phyloP scores from a whole-genome alignment of 2,888 invertebrate species.

The Lypha dubia region DNA sequence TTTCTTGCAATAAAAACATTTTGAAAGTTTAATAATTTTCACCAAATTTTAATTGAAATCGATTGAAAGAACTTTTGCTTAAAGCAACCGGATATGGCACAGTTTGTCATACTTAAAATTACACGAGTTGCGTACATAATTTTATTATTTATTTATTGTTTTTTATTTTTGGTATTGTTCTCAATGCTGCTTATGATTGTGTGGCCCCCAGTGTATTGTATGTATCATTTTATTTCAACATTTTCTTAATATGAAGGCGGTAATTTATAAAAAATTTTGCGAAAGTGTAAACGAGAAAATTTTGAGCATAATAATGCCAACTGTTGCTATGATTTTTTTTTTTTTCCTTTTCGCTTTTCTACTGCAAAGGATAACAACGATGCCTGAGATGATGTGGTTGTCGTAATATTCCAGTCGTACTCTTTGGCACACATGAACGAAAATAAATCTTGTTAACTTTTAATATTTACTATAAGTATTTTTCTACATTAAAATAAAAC shows the following conservation, averaged over 20 bases:
- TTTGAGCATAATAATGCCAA: conserved; percentile 15
- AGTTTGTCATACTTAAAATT: too few relatives aligned
- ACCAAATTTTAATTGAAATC: too few relatives aligned
- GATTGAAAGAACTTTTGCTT: too few relatives aligned
- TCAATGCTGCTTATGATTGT: too few relatives aligned
- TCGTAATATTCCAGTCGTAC: not conserved
- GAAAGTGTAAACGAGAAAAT: conserved; percentile 7
- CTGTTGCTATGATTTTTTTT: conserved; percentile 43
- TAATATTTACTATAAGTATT: conserved; percentile 44
- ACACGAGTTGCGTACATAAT: too few relatives aligned
- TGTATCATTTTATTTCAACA: not conserved
- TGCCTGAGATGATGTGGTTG: conserved; percentile 1
- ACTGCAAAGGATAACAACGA: conserved; percentile 12
- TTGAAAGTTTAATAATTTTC: too few relatives aligned
- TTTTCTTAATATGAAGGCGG: conserved; percentile 6
- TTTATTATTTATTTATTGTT: too few relatives aligned
- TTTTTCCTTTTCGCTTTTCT: too few relatives aligned
- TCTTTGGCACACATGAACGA: not conserved
- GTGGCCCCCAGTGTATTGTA: not conserved
- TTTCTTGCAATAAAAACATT: too few relatives aligned
- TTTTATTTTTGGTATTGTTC: too few relatives aligned
- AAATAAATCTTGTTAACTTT: conserved; percentile 59
- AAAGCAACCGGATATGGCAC: too few relatives aligned
- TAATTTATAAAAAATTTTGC: conserved; percentile 13
- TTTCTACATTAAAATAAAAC: conserved; percentile 1